Conservation (phyloP, 2,888 invertebrate species). For the Protodeltote pygarga region DNA sequence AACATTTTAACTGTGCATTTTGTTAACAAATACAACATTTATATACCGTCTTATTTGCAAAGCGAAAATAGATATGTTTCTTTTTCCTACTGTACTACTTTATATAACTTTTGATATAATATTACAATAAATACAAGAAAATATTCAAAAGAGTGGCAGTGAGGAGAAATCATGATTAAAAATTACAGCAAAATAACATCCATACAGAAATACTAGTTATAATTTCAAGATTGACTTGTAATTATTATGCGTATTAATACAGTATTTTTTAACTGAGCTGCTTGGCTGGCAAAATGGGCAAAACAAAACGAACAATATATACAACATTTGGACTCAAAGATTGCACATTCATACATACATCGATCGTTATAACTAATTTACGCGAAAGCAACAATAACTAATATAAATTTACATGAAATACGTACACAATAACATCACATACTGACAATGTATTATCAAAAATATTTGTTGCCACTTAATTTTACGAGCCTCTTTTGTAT, state of each 20-base stretch:
- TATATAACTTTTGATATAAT: constrained; percentile 27
- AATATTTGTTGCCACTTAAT: constrained; percentile 43
- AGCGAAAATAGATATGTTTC: constrained; percentile 38
- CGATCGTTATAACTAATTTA: constrained; percentile 39
- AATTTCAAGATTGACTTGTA: constrained; percentile 11
- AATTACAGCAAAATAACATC: background rate
- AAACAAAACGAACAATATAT: constrained; percentile 46
- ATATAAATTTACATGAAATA: constrained; percentile 44
- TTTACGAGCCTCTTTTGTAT: constrained; percentile 31
- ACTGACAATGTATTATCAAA: constrained; percentile 34
- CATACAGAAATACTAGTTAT: constrained; percentile 11
- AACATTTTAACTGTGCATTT: constrained; percentile 1
- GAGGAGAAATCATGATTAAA: constrained; percentile 13
- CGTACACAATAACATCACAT: constrained; percentile 37
- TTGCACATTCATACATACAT: constrained; percentile 39
- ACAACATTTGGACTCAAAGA: constrained; percentile 38
- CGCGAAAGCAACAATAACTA: constrained; percentile 43
- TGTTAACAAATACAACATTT: constrained; percentile 2
- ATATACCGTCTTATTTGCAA: constrained; percentile 4
- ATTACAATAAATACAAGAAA: constrained; percentile 27
- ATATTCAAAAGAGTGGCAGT: constrained; percentile 27
- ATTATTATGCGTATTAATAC: constrained; percentile 19
- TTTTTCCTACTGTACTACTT: constrained; percentile 19
- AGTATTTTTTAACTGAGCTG: constrained; percentile 16
- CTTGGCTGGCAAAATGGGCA: constrained; percentile 46